Base-by-base conservation (phyloP, 2,797 vertebrate species). In the Aplochiton taeniatus region DNA sequence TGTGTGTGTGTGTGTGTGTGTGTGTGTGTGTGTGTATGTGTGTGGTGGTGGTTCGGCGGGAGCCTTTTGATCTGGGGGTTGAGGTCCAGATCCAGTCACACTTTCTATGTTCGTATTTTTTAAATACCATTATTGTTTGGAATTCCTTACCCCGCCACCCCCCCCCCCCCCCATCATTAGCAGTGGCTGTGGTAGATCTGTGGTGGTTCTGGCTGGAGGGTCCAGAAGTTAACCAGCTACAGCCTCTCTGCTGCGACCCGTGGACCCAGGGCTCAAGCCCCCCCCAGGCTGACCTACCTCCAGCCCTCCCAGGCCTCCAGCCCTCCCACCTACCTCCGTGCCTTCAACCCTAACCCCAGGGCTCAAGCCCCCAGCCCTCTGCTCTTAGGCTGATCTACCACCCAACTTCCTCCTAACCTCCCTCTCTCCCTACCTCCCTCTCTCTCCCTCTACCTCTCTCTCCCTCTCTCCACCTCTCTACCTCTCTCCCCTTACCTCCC, bases 191-290 rank as follows among this genome's bases (percentile, higher is more conserved):
- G 77, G 73, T 80, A n/a, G n/a, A n/a, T n/a, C n/a, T n/a, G n/a
- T n/a, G n/a, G n/a, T n/a, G 69, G 63, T 85, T 85, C 72, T 76
- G 54, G 55, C 57, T 48, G 63, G 61, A 73, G 70, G 73, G 73
- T 72, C 65, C 66, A 65, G 77, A 62, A 75, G 76, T 89, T 79
- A 86, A 84, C 70, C 76, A 76, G 74, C 81, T 85, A 85, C 76
- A 78, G 77, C 58, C 68, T 69, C 66, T 79, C 61, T 73, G 66
- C 70, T 64, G 63, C 73, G 75, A 76, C 68, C 72, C 65, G 12
- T 76, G 69, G 65, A 45, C 10, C 50, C 66, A 20, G 67, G 71
- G 72, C 65, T 81, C 81, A 43, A 11, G 65, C 59, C 60, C 59
- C 43, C 12, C 16, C 48, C 46, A 65, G 20, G 20, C 48, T 58